Percentiles rank a stretch among this genome's conserved stretches.
Conservation (phyloP, 2,113 vertebrate species). For the Prolemur simus region DNA sequence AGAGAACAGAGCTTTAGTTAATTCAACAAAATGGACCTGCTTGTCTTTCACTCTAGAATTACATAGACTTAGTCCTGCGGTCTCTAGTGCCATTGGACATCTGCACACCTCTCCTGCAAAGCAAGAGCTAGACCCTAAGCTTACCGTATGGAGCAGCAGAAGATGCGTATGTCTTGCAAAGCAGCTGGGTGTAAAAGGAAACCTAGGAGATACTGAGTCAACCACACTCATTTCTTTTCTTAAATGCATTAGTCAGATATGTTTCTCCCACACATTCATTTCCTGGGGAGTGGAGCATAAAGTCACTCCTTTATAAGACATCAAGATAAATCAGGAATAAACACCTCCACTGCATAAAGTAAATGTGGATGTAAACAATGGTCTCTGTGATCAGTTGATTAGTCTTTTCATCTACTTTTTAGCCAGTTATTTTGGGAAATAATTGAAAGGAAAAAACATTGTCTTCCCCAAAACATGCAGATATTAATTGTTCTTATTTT, state of each 20-base stretch:
- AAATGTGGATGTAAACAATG: not conserved
- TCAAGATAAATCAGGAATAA: not conserved
- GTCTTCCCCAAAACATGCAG: not conserved
- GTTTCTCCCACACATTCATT: constrained; percentile 54
- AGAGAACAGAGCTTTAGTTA: not conserved
- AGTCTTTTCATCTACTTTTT: not conserved
- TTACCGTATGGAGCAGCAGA: not conserved
- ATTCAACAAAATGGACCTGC: not conserved
- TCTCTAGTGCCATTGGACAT: not conserved
- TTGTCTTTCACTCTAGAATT: not conserved
- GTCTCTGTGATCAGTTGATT: not conserved
- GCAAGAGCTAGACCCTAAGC: not conserved
- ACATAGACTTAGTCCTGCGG: not conserved
- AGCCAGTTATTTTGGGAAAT: not conserved
- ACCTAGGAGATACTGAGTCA: constrained; percentile 53
- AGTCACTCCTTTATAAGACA: constrained; percentile 9
- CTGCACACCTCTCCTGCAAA: not conserved
- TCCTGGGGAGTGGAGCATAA: not conserved
- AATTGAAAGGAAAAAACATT: not conserved
- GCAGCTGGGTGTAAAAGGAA: not conserved
- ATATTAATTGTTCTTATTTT: not conserved
- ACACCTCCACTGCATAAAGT: not conserved
- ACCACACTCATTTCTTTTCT: constrained; percentile 39
- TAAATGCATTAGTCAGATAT: constrained; percentile 60
- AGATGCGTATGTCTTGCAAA: not conserved